Base-by-base conservation (phyloP, 2,888 invertebrate genomes). In the Callosobruchus maculatus region DNA sequence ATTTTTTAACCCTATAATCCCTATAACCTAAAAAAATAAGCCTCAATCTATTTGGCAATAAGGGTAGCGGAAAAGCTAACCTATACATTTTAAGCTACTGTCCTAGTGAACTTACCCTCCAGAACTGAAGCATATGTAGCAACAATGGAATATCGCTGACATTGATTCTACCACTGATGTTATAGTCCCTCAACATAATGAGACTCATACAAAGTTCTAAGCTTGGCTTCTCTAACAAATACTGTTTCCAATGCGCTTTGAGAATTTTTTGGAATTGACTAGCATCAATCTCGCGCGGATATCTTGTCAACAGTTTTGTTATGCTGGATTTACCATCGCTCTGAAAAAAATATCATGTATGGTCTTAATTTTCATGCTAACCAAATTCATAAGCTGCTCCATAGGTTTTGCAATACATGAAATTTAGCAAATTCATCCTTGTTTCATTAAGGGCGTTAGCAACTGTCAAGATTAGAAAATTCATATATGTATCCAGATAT, bases 201-300 rank as follows among this genome's bases (percentile, higher is more conserved):
- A 93, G 88, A 84, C 92, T 91, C 85, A 92, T 91, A 84, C 92
- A 92, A 79, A 93, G 87, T 85, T 91, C 93, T 78, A 90, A 85
- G 79, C 90, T 90, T 68, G 92, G 92, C 83, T 91, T 91, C 77
- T 90, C 90, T 67, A 89, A 87, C 70, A 91, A 82, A 82, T 88
- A 90, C 66, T 87, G 86, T 84, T 89, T 90, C 90, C 91, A 91
- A 84, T 90, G 88, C 18, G 89, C 85, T 81, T 89, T 89, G 74
- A 91, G 84, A 75, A 91, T 90, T 82, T 91, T 90, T 80, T 91
- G 90, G 78, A 92, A 86, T 81, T 90, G 89, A 79, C 87, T 85
- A 79, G 91, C 91, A 85, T 92, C 91, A 72, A 92, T 88, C 87
- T 92, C 91, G 22, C 89, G 88, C 4, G 91, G 91, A 82, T 90